Base-by-base conservation (phyloP, 2,797 vertebrate genomes). In the Pagetopsis macropterus region DNA sequence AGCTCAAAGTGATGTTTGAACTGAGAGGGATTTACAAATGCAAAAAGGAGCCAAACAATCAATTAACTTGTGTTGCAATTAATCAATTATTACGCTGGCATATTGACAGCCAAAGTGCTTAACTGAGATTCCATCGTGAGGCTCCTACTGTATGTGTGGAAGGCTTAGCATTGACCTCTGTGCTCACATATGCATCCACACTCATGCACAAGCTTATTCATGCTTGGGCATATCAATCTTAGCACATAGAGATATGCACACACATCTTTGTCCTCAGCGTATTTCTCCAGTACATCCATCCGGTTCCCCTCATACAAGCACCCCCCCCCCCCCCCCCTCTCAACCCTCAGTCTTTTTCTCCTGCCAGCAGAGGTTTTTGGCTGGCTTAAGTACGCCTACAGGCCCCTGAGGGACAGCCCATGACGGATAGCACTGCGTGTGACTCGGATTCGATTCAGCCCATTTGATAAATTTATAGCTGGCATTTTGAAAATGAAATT, bases 401-500 rank as follows among this genome's bases (percentile, higher is more conserved):
- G 73, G 71, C 69, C 88, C 86, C 91, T 44, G 73, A 87, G 92
- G 92, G 89, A 92, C 84, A 79, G 85, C 78, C 88, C 89, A 79
- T 88, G 93, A 93, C 90, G 88, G 88, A 93, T 90, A 84, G 82
- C 88, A 89, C 87, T 81, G 82, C 79, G 86, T 88, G 87, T 89
- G 93, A 94, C 82, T 93, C 89, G 88, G 87, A 89, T 94, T 91
- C 45, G 67, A 93, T 92, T 91, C 58, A 79, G 91, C 90, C 83
- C 89, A 87, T 91, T 93, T 91, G 85, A 92, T 87, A 91, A 93
- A 94, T 94, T 93, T 94, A 94, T 87, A 89, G 92, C 89, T 86
- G 89, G 77, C 90, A 83, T 89, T 95, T 95, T 93, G 89, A 92
- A 92, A 94, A 93, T 87, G 83, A 90, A 94, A 94, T 93, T 91